phyloP scores from a whole-genome alignment of 2,888 invertebrate genomes.

The Amorpha juglandis region DNA sequence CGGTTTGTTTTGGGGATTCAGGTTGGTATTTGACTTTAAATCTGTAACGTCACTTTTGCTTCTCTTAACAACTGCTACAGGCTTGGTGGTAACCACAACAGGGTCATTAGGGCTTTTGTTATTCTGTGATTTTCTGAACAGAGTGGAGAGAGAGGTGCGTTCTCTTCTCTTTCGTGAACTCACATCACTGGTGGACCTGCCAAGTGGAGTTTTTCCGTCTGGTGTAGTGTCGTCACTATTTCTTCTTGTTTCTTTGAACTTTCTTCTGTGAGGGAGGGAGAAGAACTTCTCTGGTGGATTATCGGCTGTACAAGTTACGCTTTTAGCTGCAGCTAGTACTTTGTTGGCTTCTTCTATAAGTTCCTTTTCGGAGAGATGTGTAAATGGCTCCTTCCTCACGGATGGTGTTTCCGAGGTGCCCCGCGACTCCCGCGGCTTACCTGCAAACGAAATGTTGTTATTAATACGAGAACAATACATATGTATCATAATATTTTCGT shows the following conservation, averaged over 20 bases:
- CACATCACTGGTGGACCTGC: slow-evolving; percentile 85
- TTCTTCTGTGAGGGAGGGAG: slow-evolving; percentile 87
- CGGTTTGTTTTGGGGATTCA: slow-evolving; percentile 70
- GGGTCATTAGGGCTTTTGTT: slow-evolving; percentile 79
- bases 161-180: slow-evolving; percentile 76
- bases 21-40: slow-evolving; percentile 80
- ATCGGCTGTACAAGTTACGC: slow-evolving; percentile 87
- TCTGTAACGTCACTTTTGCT: slow-evolving; percentile 88
- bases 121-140: slow-evolving; percentile 86
- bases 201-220: slow-evolving; percentile 69
- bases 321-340: slow-evolving; percentile 89
- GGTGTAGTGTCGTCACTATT: slow-evolving; percentile 83
- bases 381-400: slow-evolving; percentile 84
- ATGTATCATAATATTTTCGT: background rate
- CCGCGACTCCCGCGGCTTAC: slow-evolving; percentile 77
- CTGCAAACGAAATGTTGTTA: slow-evolving; percentile 55
- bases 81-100: slow-evolving; percentile 76
- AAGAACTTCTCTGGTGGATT: slow-evolving; percentile 86
- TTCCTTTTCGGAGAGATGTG: slow-evolving; percentile 88
- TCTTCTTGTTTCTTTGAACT: slow-evolving; percentile 75
- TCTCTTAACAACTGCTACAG: slow-evolving; percentile 76
- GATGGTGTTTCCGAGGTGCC: slow-evolving; percentile 60
- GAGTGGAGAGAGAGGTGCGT: slow-evolving; percentile 86
- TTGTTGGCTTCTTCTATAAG: slow-evolving; percentile 90
- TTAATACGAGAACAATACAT: background rate